These are phyloP conservation scores for Trachelus stipa DNA, from an alignment of 2,888 invertebrate species.

Conservation along the genomic window DNA sequence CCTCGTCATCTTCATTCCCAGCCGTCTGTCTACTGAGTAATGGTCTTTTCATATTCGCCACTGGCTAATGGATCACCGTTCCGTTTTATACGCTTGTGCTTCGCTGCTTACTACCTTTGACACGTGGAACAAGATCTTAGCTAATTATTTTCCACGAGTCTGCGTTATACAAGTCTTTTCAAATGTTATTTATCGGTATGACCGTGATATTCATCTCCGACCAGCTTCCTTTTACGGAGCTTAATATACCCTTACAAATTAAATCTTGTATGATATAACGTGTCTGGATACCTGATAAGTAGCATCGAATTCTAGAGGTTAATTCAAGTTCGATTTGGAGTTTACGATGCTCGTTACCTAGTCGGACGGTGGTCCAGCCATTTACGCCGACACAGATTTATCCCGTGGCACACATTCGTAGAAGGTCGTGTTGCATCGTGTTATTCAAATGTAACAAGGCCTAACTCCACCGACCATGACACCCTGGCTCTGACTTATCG, in stretches of 20 bases:
- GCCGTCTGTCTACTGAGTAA: not conserved
- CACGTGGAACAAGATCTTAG: not conserved
- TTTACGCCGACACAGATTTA: slow-evolving; percentile 45
- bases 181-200: not conserved
- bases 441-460: slow-evolving; percentile 62
- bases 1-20: slow-evolving; percentile 3
- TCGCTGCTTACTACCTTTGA: not conserved
- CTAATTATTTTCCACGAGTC: not conserved
- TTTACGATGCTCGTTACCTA: slow-evolving; percentile 44
- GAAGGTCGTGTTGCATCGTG: slow-evolving; percentile 57
- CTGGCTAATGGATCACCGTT: not conserved
- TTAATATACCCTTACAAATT: not conserved
- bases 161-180: not conserved
- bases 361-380: slow-evolving; percentile 49
- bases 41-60: slow-evolving; percentile 1
- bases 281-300: not conserved
- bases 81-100: not conserved
- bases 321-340: slow-evolving; percentile 48
- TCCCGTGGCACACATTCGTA: slow-evolving; percentile 51
- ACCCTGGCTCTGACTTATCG: slow-evolving; percentile 47
- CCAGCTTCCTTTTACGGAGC: not conserved
- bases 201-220: not conserved
- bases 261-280: not conserved
- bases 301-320: slow-evolving; percentile 16
- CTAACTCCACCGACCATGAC: slow-evolving; percentile 18